Evolutionary conservation across 92 coral and sea anemone genomes (phyloP).

Genomic region (Zoanthus sociatus): DNA sequence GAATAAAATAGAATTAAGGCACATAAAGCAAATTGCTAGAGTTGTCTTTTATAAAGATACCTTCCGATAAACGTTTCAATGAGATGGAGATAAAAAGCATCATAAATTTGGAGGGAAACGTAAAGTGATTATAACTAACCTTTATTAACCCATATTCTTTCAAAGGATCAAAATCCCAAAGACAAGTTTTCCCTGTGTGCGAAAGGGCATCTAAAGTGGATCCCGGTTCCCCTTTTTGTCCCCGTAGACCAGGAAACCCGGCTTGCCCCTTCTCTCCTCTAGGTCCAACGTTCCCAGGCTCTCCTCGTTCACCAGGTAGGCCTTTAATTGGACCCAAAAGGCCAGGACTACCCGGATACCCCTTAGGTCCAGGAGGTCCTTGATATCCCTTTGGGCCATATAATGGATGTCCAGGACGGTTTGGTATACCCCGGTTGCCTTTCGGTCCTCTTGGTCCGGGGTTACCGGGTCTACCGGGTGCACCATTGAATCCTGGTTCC

Average conservation of each 20-base stretch:
- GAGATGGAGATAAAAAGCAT: no score
- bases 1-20: no score
- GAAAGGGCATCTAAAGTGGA: conserved; percentile 49
- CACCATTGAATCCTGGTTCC: conserved; percentile 56
- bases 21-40: no score
- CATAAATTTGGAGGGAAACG: no score
- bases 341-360: conserved; percentile 57
- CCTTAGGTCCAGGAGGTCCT: conserved; percentile 66
- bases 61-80: not conserved
- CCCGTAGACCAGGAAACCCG: conserved; percentile 74
- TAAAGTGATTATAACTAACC: conserved; percentile 35
- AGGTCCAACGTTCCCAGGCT: conserved; percentile 49
- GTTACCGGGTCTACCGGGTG: conserved; percentile 61
- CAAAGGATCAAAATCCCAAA: conserved; percentile 75
- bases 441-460: conserved; percentile 65
- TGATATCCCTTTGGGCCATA: conserved; percentile 66
- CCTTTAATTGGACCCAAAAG: conserved; percentile 58
- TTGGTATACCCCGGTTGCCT: conserved; percentile 52
- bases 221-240: conserved; percentile 73
- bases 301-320: conserved; percentile 61
- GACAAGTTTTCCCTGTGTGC: conserved; percentile 68
- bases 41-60: not conserved
- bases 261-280: conserved; percentile 64
- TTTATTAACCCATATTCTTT: conserved; percentile 73
- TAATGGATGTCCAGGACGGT: conserved; percentile 39